A percentile compares a stretch with the other conserved stretches of the same genome.
Evolutionary conservation across 2,113 vertebrate species (phyloP).

Genomic region (Seriola aureovittata): DNA sequence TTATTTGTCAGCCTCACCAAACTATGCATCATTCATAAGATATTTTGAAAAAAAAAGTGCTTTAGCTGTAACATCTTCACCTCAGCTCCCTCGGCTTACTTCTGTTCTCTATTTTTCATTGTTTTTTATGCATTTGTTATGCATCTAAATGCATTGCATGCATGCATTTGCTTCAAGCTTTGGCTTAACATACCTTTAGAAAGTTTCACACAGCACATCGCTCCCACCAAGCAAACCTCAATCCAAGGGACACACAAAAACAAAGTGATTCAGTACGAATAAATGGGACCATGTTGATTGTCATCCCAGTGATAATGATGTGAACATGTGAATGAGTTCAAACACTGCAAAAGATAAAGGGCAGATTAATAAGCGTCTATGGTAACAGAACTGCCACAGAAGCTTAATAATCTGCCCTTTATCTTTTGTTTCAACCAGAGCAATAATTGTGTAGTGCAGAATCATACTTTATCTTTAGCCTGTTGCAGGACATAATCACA

Average conservation of each 20-base stretch:
- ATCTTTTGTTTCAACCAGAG: conserved; percentile 18
- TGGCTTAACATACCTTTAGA: background rate
- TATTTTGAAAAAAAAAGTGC: background rate
- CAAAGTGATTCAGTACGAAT: background rate
- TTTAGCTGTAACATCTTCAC: background rate
- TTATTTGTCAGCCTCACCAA: background rate
- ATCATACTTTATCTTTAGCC: background rate
- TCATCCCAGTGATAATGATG: conserved; percentile 3
- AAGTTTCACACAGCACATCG: background rate
- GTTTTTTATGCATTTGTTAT: background rate
- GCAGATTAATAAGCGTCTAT: background rate
- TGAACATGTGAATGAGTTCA: background rate
- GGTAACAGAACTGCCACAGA: background rate
- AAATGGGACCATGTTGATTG: background rate
- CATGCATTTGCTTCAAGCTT: background rate
- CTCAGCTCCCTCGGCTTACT: background rate
- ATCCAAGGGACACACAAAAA: background rate
- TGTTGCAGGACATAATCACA: background rate
- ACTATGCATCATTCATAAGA: background rate
- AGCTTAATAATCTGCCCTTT: background rate
- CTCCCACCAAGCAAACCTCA: background rate
- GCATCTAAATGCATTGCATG: background rate
- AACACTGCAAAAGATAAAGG: background rate
- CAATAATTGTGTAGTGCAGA: conserved; percentile 1
- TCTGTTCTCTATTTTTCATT: background rate